Evolutionary conservation across 37 sponge, comb jelly and placozoan genomes (phyloP), one percentile per base, ranked within the genome.

Genomic region (Crambe crambe): DNA sequence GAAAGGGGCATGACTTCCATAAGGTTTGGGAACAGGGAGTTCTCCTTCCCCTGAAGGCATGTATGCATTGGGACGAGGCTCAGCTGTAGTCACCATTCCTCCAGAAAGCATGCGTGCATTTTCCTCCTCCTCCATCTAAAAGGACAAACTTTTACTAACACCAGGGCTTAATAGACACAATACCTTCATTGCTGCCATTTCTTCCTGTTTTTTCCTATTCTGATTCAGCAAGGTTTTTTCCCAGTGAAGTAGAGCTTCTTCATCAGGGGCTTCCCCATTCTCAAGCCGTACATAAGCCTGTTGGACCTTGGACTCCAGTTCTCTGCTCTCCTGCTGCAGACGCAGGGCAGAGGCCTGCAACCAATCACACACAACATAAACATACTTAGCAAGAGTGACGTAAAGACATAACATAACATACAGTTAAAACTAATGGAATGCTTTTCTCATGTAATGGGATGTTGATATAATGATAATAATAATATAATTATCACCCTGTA

Each of bases 1-100:
- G 87, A 98, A 98, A 37, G 99, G 99, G 22, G 99, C 99, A 17
- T 89, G 90, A 41, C 91, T 63, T 5, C 99, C 99, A 85, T 96
- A 98, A 17, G 99, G 99, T 70, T 92, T 91, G 2, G 99, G 97
- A 21, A 98, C 73, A 37, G 99, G 99, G 23, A 98, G 86, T 3
- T 91, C 95, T n/a, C 75, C 79, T 0, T 90, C 90, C 31, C 79
- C 81, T 29, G 92, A 87, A 15, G 99, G 99, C 20, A 98, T 75
- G 79, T 98, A 98, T 1, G 99, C 97, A 86, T 94, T 96, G 36
- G 99, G 99, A 26, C 99, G 76, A 1, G 95, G 95, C 29, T 86
- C 85, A 29, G 99, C 99, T 56, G 93, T 92, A 26, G 97, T 89
- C 57, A 83, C 30, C 23, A 85, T 77, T 10, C 98, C 98, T 65